These are phyloP conservation scores for Aporophyla nigra DNA, from an alignment of 2,888 invertebrate genomes.

Conservation along the genomic window DNA sequence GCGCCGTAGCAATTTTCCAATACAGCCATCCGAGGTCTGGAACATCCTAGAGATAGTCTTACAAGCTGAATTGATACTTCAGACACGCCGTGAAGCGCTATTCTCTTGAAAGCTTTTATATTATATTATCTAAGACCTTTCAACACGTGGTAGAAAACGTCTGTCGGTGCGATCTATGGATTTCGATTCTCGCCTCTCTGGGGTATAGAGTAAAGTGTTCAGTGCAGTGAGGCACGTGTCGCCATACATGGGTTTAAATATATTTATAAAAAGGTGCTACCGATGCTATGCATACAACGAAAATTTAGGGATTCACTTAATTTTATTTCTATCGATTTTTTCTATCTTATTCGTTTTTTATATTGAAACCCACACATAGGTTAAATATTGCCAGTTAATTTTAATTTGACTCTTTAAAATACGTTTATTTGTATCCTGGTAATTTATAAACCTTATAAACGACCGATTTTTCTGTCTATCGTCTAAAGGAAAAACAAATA, in stretches of 20 bases:
- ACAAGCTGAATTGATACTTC: constrained; percentile 90
- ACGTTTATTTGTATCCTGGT: too few species aligned
- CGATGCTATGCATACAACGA: constrained; percentile 68
- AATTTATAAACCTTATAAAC: not conserved
- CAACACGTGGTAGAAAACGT: constrained; percentile 86
- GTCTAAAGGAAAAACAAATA: constrained; percentile 10
- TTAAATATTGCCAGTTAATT: too few species aligned
- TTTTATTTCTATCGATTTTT: constrained; percentile 25
- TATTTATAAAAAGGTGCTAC: constrained; percentile 76
- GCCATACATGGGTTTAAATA: constrained; percentile 71
- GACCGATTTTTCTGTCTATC: not conserved
- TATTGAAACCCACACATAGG: too few species aligned
- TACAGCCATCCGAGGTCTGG: constrained; percentile 85
- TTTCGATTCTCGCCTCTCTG: constrained; percentile 84
- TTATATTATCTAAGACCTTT: constrained; percentile 90
- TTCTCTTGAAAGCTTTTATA: constrained; percentile 91
- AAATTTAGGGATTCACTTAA: constrained; percentile 33
- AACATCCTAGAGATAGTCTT: constrained; percentile 86
- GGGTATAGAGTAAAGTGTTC: constrained; percentile 79
- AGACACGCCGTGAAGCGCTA: constrained; percentile 87
- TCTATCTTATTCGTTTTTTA: not conserved
- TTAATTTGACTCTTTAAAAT: too few species aligned
- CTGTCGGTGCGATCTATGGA: constrained; percentile 87
- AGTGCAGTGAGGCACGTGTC: constrained; percentile 71
- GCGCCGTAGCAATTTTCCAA: constrained; percentile 86